Evolutionary conservation across 2,888 invertebrate genomes (phyloP), one percentile per base, ranked within the genome.

Genomic region (Galerucella pusilla): DNA sequence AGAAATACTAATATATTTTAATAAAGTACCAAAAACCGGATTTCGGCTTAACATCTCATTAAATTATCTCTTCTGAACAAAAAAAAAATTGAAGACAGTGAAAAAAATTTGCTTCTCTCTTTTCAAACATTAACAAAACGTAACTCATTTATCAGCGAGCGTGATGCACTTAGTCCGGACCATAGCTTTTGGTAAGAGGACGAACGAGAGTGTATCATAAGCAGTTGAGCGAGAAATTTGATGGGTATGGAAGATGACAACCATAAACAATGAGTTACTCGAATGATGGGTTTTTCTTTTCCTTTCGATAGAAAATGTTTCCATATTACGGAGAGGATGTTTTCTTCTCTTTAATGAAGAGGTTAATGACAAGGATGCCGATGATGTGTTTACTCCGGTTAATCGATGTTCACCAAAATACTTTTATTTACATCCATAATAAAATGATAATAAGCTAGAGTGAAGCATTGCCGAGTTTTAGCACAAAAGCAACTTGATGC

Each of bases 171-270:
- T 16, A 57, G 57, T 57, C 57, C 57, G 57, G 57, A 57, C 57
- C 57, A 57, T 57, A 9, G 10, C 2, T 57, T 57, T 57, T 20
- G 57, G 75, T 74, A 73, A 76, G 71, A 74, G 74, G 73, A 75
- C 74, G 46, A 71, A 57, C 57, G 71, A 46, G 64, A 71, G 49
- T 71, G 78, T 70, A 74, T 77, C 80, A 81, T 81, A 79, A 81
- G 80, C 79, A 81, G 71, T 77, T 79, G 75, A 77, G 79, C 79
- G 80, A 73, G 76, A 79, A 80, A 80, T 80, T 79, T 78, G 79
- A 78, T 74, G 77, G 77, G 77, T 74, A 78, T 75, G 73, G 73
- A 73, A 78, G 77, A 75, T 75, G 75, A 75, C 75, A 73, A 61
- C 73, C 73, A 70, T 73, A 73, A 75, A 75, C 75, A 75, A 73